A percentile compares a stretch with the other conserved stretches of the same genome.
phyloP scores from a whole-genome alignment of 1,140 invertebrate species.

The Antheraea mylitta region DNA sequence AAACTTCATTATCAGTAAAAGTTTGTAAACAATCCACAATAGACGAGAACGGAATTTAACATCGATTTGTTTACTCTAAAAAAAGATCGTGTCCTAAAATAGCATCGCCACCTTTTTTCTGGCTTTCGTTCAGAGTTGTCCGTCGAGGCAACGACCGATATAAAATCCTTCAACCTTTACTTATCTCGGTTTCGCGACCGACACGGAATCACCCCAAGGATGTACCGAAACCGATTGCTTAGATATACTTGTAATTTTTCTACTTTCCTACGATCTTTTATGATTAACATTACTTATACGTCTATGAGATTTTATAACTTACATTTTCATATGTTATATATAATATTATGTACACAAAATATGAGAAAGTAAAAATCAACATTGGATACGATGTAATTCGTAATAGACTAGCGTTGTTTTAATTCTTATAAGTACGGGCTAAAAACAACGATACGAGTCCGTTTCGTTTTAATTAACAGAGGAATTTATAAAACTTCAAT shows the following conservation, averaged over 20 bases:
- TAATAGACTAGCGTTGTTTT: too few relatives aligned
- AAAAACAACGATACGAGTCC: too few relatives aligned
- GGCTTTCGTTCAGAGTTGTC: background rate
- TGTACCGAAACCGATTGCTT: conserved; percentile 46
- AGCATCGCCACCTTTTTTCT: background rate
- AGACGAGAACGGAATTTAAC: background rate
- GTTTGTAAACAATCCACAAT: background rate
- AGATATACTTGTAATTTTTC: conserved; percentile 65
- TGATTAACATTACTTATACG: background rate
- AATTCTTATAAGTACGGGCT: too few relatives aligned
- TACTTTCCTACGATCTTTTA: background rate
- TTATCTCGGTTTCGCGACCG: conserved; percentile 54
- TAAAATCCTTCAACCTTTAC: conserved; percentile 35
- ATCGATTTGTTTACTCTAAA: background rate
- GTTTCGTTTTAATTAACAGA: too few relatives aligned
- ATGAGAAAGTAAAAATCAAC: too few relatives aligned
- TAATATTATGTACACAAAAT: too few relatives aligned
- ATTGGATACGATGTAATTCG: too few relatives aligned
- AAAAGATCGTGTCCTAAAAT: conserved; percentile 3
- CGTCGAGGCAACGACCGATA: conserved; percentile 9
- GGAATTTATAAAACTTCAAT: too few relatives aligned
- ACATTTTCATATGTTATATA: too few relatives aligned
- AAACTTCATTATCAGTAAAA: background rate
- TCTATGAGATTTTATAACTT: background rate
- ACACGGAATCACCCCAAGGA: conserved; percentile 50